Conservation (phyloP, 2,888 invertebrate species). For the Herminia tarsipennalis region DNA sequence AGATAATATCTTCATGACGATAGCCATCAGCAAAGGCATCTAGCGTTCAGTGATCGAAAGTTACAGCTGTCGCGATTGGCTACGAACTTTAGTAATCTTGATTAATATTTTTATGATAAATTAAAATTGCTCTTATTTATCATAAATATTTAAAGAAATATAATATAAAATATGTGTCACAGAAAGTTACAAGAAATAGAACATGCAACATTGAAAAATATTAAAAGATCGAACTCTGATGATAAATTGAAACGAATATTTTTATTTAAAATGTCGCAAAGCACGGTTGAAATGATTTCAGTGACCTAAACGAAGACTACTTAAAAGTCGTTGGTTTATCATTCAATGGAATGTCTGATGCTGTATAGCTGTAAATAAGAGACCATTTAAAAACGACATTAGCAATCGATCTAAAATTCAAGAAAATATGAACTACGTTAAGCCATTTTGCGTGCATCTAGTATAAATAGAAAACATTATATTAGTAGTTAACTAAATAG, state of each 20-base stretch:
- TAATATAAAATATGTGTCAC: conserved; percentile 4
- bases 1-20: no score
- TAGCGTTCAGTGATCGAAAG: no score
- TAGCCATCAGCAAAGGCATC: no score
- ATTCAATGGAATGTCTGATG: no score
- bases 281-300: conserved; percentile 22
- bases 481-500: conserved; percentile 7
- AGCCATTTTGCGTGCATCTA: conserved; percentile 36
- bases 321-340: no score
- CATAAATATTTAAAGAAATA: no score
- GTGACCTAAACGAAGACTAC: no score
- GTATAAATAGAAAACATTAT: conserved; percentile 8
- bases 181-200: conserved; percentile 30
- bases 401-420: neutral
- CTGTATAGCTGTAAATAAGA: neutral
- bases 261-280: conserved; percentile 14
- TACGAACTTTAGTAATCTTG: no score
- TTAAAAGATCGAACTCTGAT: conserved; percentile 18
- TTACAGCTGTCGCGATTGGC: no score
- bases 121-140: no score
- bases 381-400: neutral
- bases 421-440: conserved; percentile 11
- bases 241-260: conserved; percentile 10
- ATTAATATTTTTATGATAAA: no score
- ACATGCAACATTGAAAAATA: conserved; percentile 44